Percentiles rank a stretch among this genome's conserved stretches.
phyloP scores from a whole-genome alignment of 2,113 vertebrate genomes.

The Microcebus tavaratra region DNA sequence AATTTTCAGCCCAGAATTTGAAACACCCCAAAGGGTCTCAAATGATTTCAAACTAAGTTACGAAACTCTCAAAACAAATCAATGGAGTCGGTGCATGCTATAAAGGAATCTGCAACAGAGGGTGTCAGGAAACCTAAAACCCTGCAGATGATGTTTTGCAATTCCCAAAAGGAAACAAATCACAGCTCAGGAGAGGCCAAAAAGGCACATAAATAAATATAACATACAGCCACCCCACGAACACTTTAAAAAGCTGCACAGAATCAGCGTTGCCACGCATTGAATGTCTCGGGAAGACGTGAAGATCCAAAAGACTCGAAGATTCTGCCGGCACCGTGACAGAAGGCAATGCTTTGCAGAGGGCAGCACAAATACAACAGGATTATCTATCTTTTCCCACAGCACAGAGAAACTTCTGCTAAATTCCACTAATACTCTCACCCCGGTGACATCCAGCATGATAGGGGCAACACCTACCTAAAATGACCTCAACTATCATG shows the following conservation, averaged over 20 bases:
- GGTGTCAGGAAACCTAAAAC: constrained; percentile 48
- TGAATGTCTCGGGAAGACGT: neutral
- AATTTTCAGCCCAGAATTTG: neutral
- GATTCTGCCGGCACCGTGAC: accelerated
- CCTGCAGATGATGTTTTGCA: neutral
- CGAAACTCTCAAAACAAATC: constrained; percentile 41
- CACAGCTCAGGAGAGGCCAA: neutral
- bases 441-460: neutral
- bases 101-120: constrained; percentile 10
- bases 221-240: neutral
- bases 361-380: neutral
- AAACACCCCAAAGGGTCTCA: neutral
- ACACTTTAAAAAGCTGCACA: neutral
- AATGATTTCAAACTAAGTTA: constrained; percentile 58
- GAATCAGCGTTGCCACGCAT: neutral
- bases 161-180: neutral
- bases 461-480: neutral
- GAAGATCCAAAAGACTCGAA: too few relatives aligned
- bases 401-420: neutral
- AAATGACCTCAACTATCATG: neutral
- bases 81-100: neutral
- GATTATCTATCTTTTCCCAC: neutral
- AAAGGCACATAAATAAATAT: neutral
- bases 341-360: neutral
- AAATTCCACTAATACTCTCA: neutral